phyloP scores from a whole-genome alignment of 53 echinoderm and acorn worm genomes.

The Echinarachnius parma region DNA sequence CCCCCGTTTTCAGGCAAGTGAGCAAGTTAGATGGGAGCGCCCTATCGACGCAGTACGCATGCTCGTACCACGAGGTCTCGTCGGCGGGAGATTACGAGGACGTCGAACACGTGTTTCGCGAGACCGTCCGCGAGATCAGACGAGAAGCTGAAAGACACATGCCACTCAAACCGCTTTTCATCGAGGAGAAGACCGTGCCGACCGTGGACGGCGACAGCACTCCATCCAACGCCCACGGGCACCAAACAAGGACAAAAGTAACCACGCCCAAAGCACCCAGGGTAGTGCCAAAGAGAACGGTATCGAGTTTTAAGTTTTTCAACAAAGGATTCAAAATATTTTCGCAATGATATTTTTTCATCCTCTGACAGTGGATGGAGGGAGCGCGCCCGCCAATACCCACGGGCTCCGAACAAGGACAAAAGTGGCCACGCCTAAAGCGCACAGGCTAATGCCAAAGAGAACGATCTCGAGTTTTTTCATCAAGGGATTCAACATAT shows the following conservation, averaged over 20 bases:
- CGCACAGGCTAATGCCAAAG: too few species aligned
- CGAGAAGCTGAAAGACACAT: conserved; percentile 85
- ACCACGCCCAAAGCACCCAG: conserved; percentile 77
- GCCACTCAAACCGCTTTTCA: conserved; percentile 93
- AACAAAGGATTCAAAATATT: conserved; percentile 97
- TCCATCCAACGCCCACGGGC: conserved; percentile 11
- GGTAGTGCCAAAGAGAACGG: conserved; percentile 88
- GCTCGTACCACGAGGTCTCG: conserved; percentile 90
- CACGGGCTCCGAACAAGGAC: conserved; percentile 16
- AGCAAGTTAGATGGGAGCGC: conserved; percentile 93
- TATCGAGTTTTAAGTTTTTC: conserved; percentile 91
- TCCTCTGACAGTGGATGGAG: conserved; percentile 22
- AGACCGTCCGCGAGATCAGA: conserved; percentile 89
- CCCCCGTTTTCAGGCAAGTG: conserved; percentile 71
- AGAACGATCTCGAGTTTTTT: too few species aligned
- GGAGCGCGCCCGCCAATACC: conserved; percentile 6
- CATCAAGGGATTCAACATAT: too few species aligned
- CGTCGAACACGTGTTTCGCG: conserved; percentile 86
- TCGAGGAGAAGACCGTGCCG: conserved; percentile 76
- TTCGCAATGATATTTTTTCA: conserved; percentile 52
- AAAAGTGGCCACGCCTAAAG: conserved; percentile 68
- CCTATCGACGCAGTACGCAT: conserved; percentile 89
- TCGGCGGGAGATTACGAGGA: conserved; percentile 87
- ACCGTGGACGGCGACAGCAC: conserved; percentile 19
- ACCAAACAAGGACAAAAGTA: conserved; percentile 30